Conservation (phyloP, 2,113 vertebrate species). For the Sterrhoptilus dennistouni region DNA sequence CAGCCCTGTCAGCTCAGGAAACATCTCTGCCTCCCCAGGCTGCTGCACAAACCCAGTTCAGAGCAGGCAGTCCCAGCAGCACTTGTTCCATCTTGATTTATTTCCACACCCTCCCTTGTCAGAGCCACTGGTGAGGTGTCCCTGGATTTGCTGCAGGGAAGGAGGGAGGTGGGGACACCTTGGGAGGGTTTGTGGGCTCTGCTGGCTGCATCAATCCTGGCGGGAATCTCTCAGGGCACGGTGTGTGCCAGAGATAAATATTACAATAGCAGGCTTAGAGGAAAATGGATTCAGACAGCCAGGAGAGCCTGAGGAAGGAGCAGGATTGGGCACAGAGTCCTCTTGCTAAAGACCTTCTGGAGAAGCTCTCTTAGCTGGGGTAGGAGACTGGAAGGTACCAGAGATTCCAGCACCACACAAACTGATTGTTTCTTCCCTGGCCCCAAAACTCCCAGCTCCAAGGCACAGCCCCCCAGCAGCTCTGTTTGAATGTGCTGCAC, state of each 20-base stretch:
- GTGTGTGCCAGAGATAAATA: conserved; percentile 25
- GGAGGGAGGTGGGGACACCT: not conserved
- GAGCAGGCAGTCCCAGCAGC: not conserved
- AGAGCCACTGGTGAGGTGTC: not conserved
- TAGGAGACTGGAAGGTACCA: not conserved
- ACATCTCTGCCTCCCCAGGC: conserved; percentile 34
- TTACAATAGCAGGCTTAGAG: not conserved
- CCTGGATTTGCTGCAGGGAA: not conserved
- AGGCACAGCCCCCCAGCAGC: not conserved
- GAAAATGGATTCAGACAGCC: not conserved
- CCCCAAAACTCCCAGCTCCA: not conserved
- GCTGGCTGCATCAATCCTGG: not conserved
- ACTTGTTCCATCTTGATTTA: not conserved
- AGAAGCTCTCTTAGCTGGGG: not conserved
- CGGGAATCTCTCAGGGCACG: conserved; percentile 1
- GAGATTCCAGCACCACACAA: not conserved
- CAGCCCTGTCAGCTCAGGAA: conserved; percentile 51
- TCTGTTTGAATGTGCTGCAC: not conserved
- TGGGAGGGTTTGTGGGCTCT: not conserved
- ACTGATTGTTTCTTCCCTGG: not conserved
- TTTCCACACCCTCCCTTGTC: not conserved
- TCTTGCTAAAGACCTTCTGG: not conserved
- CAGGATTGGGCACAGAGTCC: not conserved
- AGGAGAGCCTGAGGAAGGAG: not conserved
- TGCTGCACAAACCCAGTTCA: conserved; percentile 11